Evolutionary conservation across 1,140 invertebrate species (phyloP), one percentile per base, ranked within the genome.

Genomic region (Chelonus insularis): DNA sequence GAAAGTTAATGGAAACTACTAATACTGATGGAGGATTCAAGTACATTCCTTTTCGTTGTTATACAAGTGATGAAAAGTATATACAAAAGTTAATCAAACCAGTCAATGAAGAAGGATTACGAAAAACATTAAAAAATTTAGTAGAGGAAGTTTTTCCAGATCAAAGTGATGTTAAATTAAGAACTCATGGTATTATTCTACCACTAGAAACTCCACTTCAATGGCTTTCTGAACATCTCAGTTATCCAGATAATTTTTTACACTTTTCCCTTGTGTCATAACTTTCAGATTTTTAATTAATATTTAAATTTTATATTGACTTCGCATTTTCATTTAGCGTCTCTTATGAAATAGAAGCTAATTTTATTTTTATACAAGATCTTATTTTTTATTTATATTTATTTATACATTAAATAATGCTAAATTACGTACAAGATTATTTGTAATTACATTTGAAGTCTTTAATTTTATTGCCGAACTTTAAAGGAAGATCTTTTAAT

Each of bases 201-300:
- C 91, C 95, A 3, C 70, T 88, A 36, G 91, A 97, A 48, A 96
- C 95, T n/a, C 95, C 96, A 3, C 71, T 99, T 5, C 92, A 97
- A 73, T 99, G 97, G 96, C 87, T 99, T 74, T 96, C 95, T 11
- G 95, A 98, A 83, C 96, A 99, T 80, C 83, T 99, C 52, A 97
- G 96, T 79, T 98, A 98, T 83, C 95, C 97, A 2, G 97, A 99
- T 78, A 99, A 99, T 82, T 99, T 99, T 82, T 81, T 99, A 62
- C 97, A 99, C 86, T 82, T 93, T 67, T 88, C 86, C 70, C 70
- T 91, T 5, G 62, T 63, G n/a, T n/a, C n/a, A 62, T 78, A 79
- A 78, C 72, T 52, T 20, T 59, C 7, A 7, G 25, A 29, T 4
- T 29, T 29, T 4, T 29, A 29, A 29, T 4, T 29, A 29, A 29